A percentile compares a stretch with the other conserved stretches of the same genome.
Conservation (phyloP, 2,113 vertebrate species). For the Nansenia antarctica region DNA sequence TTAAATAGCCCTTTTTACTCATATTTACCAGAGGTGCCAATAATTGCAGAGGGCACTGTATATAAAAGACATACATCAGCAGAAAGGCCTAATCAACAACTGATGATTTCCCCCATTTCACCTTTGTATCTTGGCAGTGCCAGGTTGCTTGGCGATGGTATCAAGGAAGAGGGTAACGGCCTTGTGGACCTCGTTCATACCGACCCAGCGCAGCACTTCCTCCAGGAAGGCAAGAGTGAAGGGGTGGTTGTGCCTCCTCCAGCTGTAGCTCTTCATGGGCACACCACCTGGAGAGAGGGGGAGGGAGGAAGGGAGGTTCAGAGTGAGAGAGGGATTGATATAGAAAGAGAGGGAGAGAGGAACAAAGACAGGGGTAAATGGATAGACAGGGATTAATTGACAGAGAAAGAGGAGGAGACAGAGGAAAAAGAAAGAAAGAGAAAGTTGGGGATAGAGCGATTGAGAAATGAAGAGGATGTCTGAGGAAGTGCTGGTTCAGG, state of each 20-base stretch:
- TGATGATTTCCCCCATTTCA: constrained; percentile 22
- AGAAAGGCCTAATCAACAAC: background rate
- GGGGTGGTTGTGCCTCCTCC: constrained; percentile 78
- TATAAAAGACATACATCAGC: constrained; percentile 6
- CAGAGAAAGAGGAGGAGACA: background rate
- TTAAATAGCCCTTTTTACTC: no score
- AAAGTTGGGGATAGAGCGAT: background rate
- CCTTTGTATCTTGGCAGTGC: constrained; percentile 70
- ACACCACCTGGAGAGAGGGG: constrained; percentile 58
- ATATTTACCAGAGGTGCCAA: background rate
- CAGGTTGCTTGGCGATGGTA: constrained; percentile 68
- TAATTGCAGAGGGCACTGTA: background rate
- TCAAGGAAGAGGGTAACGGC: constrained; percentile 85
- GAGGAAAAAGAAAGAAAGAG: background rate
- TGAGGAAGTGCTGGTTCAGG: no score
- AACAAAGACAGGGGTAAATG: background rate
- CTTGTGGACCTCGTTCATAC: constrained; percentile 91
- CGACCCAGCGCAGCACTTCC: constrained; percentile 83
- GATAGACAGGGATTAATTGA: background rate
- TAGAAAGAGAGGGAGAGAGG: background rate
- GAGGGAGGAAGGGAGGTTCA: background rate
- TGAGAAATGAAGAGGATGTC: background rate
- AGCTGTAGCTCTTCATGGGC: constrained; percentile 72
- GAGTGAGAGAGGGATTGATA: background rate
- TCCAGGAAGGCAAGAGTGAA: constrained; percentile 85